Conservation (phyloP, 2,797 vertebrate genomes). For the Dermochelys coriacea region DNA sequence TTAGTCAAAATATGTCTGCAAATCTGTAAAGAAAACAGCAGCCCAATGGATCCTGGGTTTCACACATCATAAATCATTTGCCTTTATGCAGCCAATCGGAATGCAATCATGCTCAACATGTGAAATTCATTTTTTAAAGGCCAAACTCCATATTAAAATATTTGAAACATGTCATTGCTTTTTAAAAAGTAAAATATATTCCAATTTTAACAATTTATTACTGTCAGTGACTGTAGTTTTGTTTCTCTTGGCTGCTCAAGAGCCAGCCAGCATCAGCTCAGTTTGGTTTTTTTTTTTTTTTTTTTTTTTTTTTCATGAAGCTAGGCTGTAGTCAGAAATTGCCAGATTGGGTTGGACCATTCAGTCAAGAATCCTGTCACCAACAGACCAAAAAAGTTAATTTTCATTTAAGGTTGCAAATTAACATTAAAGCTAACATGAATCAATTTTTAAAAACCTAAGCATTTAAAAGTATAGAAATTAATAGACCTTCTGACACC, state of each 20-base stretch:
- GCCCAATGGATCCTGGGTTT: neutral
- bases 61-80: neutral
- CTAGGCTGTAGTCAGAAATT: constrained; percentile 23
- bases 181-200: neutral
- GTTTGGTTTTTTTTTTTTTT: neutral
- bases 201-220: neutral
- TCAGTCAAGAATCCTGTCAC: constrained; percentile 25
- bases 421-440: neutral
- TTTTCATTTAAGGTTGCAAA: neutral
- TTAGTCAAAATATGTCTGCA: accelerated
- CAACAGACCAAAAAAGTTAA: constrained; percentile 8
- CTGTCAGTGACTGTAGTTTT: neutral
- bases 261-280: neutral
- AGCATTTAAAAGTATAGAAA: neutral
- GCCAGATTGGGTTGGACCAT: constrained; percentile 31
- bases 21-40: neutral
- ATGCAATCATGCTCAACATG: neutral
- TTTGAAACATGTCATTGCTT: neutral
- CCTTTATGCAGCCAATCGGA: neutral
- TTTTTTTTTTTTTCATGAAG: constrained; percentile 5
- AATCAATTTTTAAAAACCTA: neutral
- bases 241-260: constrained; percentile 10
- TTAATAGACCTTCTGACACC: neutral
- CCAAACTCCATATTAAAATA: neutral
- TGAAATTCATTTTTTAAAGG: neutral